phyloP scores from a whole-genome alignment of 2,888 invertebrate genomes.

The Bugula neritina region DNA sequence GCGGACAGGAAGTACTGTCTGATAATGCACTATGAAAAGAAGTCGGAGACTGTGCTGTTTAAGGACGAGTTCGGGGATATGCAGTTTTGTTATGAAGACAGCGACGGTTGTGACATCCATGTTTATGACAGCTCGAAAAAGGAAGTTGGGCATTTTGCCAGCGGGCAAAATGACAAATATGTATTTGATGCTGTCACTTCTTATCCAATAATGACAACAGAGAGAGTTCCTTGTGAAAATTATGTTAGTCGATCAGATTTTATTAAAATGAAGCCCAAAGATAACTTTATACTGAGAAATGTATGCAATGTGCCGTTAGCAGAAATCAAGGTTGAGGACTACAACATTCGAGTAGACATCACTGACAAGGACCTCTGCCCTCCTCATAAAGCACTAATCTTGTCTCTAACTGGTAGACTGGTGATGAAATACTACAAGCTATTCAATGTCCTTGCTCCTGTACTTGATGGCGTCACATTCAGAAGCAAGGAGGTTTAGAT shows the following conservation, averaged over 20 bases:
- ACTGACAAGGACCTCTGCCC: background rate
- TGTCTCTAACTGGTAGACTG: background rate
- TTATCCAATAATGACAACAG: background rate
- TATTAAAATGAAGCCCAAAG: background rate
- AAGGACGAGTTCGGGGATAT: background rate
- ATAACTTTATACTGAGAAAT: background rate
- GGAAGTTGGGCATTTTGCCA: background rate
- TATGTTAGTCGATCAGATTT: background rate
- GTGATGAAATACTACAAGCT: background rate
- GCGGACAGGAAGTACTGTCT: background rate
- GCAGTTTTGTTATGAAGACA: background rate
- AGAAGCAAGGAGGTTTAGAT: too few relatives aligned
- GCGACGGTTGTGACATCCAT: background rate
- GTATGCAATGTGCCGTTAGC: background rate
- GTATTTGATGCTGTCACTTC: background rate
- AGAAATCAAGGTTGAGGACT: background rate
- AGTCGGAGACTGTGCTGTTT: background rate
- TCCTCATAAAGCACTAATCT: background rate
- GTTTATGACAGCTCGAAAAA: background rate
- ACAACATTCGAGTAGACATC: background rate
- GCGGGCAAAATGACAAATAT: background rate
- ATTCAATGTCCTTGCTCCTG: background rate
- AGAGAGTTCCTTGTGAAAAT: background rate
- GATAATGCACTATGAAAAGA: background rate
- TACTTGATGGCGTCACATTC: too few relatives aligned